Conservation (phyloP, 2,797 vertebrate genomes). For the Sternotherus odoratus region DNA sequence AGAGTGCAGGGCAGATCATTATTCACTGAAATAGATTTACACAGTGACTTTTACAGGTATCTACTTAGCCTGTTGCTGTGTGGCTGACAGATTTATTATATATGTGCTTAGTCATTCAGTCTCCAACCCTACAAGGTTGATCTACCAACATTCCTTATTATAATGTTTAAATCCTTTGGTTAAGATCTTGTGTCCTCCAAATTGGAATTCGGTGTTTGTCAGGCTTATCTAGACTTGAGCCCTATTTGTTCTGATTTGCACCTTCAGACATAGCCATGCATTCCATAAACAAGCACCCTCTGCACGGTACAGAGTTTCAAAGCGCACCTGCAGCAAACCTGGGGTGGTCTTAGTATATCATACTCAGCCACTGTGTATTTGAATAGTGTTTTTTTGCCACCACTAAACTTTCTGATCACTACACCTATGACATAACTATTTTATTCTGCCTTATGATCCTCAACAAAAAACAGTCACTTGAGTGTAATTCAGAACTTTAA, state of each 20-base stretch:
- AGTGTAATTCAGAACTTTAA: neutral
- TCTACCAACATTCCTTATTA: neutral
- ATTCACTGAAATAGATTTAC: neutral
- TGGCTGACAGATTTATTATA: neutral
- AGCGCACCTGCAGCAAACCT: neutral
- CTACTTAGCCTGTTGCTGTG: neutral
- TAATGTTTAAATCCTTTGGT: neutral
- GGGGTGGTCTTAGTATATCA: neutral
- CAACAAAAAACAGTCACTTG: neutral
- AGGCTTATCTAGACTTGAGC: neutral
- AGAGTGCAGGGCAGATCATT: neutral
- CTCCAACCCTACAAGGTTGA: neutral
- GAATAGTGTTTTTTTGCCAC: neutral
- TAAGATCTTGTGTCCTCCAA: neutral
- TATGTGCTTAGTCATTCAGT: neutral
- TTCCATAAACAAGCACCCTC: neutral
- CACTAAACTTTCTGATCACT: neutral
- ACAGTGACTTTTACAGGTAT: neutral
- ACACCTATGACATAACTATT: neutral
- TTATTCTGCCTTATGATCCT: neutral
- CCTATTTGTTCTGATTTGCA: neutral
- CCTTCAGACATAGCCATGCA: neutral
- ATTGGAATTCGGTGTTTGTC: neutral
- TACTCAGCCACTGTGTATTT: no score
- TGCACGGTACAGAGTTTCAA: rapidly evolving